Base-by-base conservation (phyloP, 2,888 invertebrate genomes). In the Heliconius ismenius region DNA sequence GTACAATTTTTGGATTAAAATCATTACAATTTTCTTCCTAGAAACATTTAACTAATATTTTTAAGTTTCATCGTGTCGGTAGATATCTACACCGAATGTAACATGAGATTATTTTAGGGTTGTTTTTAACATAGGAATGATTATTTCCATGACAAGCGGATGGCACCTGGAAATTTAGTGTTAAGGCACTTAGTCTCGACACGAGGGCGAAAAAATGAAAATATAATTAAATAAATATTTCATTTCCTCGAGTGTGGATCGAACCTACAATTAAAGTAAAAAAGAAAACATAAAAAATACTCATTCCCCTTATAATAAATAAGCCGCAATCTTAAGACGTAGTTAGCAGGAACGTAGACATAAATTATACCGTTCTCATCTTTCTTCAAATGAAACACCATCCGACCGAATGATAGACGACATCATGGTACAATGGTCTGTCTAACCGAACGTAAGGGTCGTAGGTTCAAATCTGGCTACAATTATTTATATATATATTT, bases 281-380 rank as follows among this genome's bases (percentile, higher is more conserved):
- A n/a, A n/a, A n/a, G n/a, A n/a, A 28, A 3, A 28, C 28, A 28
- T 3, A 28, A 28, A 28, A 28, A 36, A 6, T 7, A 36, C 36
- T 36, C 36, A 36, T 36, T 9, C 7, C 49, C 9, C 54, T 54
- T 43, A 43, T n/a, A n/a, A n/a, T 0, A 9, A n/a, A n/a, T 11
- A n/a, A 58, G n/a, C 58, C n/a, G n/a, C 58, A n/a, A 58, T 58
- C 58, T 58, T 58, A 58, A 58, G 58, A 58, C 58, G 58, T n/a
- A 58, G 58, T 58, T 11, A 58, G 21, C 7, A 58, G 58, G 11
- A 58, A 58, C 58, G n/a, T 58, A 9, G 6, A 58, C n/a, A 58
- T 58, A 58, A 58, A 58, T 58, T 10, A 58, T 58, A 10, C n/a
- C n/a, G n/a, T 58, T 49, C 58, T 58, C 58, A 58, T 58, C 58